These are phyloP conservation scores for Phaethon lepturus DNA, from an alignment of 2,113 vertebrate genomes.

Conservation along the genomic window DNA sequence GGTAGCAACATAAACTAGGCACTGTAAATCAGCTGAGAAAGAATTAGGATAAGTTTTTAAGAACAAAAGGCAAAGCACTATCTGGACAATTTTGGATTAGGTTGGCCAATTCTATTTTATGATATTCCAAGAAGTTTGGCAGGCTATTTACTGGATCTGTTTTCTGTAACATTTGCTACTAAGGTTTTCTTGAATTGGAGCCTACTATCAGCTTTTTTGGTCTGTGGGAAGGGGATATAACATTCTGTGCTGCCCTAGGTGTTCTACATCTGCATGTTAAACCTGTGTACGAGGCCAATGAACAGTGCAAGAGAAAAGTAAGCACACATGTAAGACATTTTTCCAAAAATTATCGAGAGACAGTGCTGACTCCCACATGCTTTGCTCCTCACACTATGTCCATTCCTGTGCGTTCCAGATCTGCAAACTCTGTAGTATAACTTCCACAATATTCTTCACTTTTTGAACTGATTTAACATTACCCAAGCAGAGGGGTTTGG, in stretches of 20 bases:
- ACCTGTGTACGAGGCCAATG: neutral
- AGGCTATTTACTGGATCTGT: slow-evolving; percentile 4
- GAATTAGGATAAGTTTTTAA: neutral
- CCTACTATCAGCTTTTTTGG: neutral
- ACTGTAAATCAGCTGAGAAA: neutral
- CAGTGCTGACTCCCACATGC: neutral
- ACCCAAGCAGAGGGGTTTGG: neutral
- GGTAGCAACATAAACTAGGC: neutral
- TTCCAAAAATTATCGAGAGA: neutral
- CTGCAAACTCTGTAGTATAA: neutral
- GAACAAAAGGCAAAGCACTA: neutral
- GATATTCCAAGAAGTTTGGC: neutral
- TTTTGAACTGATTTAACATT: neutral
- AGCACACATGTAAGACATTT: neutral
- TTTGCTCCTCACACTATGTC: neutral
- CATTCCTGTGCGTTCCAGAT: neutral
- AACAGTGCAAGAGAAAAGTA: neutral
- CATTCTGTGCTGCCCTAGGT: neutral
- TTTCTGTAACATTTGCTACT: neutral
- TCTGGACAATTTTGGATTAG: neutral
- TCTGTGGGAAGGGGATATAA: neutral
- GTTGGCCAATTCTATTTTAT: neutral
- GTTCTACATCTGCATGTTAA: neutral
- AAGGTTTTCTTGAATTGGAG: neutral
- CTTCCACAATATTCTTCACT: neutral